phyloP scores from a whole-genome alignment of 2,113 vertebrate species.

The Castor canadensis region DNA sequence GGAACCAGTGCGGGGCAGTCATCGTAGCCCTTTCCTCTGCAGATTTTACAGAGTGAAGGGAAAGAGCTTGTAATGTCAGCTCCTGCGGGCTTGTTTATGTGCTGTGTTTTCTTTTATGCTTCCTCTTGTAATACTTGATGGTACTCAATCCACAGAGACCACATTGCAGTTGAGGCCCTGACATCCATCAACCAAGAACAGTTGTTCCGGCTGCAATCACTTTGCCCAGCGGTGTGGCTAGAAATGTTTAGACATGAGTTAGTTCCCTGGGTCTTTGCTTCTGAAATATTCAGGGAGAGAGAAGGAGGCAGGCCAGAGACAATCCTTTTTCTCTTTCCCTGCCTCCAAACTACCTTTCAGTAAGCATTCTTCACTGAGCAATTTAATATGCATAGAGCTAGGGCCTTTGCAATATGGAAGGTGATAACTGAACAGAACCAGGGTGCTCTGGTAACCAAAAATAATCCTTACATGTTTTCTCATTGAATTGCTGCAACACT shows the following conservation, averaged over 20 bases:
- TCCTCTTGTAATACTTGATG: slow-evolving; percentile 30
- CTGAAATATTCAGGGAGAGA: neutral
- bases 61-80: slow-evolving; percentile 2
- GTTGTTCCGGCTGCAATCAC: neutral
- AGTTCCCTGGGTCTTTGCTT: neutral
- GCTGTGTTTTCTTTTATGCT: slow-evolving; percentile 28
- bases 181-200: neutral
- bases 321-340: neutral
- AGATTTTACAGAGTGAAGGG: neutral
- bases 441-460: neutral
- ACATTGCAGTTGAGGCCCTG: neutral
- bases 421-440: neutral
- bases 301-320: neutral
- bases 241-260: neutral
- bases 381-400: neutral
- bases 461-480: neutral
- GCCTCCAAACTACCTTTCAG: neutral
- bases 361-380: neutral
- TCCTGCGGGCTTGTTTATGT: neutral
- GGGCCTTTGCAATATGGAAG: neutral
- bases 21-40: neutral
- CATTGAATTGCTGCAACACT: neutral
- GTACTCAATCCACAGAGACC: neutral
- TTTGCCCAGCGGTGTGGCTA: neutral
- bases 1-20: neutral